phyloP scores from a whole-genome alignment of 2,113 vertebrate genomes.

The Colaptes auratus region DNA sequence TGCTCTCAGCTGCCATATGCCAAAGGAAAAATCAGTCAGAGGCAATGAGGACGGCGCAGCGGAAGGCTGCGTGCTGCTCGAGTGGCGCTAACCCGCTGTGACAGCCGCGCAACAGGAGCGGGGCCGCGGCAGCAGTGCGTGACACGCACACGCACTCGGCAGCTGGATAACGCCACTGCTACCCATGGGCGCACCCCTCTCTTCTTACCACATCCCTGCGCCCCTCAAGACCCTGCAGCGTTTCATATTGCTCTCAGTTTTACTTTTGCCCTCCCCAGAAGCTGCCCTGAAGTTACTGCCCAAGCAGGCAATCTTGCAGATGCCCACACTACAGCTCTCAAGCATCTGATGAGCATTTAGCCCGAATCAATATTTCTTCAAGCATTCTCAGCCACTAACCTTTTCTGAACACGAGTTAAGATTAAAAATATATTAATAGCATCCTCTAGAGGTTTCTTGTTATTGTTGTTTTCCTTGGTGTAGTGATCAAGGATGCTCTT shows the following conservation, averaged over 20 bases:
- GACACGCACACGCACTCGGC: accelerated
- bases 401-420: neutral
- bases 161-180: neutral
- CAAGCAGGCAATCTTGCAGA: neutral
- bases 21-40: conserved; percentile 51
- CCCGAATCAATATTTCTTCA: neutral
- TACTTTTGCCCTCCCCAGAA: neutral
- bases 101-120: neutral
- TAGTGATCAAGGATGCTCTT: neutral
- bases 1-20: neutral
- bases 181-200: accelerated
- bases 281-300: neutral
- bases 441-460: neutral
- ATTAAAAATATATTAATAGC: neutral
- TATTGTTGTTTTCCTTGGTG: neutral
- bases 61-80: neutral
- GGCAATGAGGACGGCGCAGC: neutral
- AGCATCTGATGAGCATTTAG: neutral
- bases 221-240: neutral
- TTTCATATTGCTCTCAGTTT: neutral
- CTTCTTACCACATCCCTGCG: accelerated
- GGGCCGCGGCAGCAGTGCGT: neutral
- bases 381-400: neutral
- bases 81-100: conserved; percentile 34
- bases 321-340: neutral